Conservation (phyloP, 2,797 vertebrate genomes). For the Podarcis siculus region DNA sequence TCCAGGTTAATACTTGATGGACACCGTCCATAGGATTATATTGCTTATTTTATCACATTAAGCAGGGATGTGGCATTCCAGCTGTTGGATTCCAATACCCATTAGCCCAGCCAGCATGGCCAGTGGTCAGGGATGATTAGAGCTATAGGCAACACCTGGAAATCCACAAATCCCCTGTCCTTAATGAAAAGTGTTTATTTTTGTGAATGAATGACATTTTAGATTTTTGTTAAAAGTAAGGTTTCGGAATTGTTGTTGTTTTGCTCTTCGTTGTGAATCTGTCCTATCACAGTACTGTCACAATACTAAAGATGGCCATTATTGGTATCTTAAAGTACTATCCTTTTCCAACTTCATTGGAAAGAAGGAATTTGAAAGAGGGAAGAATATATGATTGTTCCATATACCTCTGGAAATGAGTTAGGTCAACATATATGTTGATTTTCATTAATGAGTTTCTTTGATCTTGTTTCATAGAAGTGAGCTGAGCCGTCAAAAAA, state of each 20-base stretch:
- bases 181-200: background rate
- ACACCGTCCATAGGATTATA: background rate
- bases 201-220: background rate
- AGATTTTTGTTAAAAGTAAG: background rate
- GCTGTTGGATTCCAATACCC: too few relatives aligned
- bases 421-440: background rate
- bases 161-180: too few relatives aligned
- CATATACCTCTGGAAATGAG: slow-evolving; percentile 16
- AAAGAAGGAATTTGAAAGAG: slow-evolving; percentile 31
- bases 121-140: too few relatives aligned
- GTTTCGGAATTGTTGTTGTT: background rate
- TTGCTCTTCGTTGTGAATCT: background rate
- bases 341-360: background rate
- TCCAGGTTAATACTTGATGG: background rate
- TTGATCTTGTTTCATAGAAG: slow-evolving; percentile 78
- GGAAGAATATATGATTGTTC: background rate
- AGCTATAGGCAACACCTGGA: too few relatives aligned
- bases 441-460: slow-evolving; percentile 54
- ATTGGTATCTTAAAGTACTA: background rate
- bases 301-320: background rate
- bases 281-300: background rate
- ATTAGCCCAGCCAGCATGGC: too few relatives aligned
- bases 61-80: too few relatives aligned
- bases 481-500: slow-evolving; percentile 89
- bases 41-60: background rate